phyloP scores from a whole-genome alignment of 1,140 invertebrate species.

The Dreissena rostriformis region DNA sequence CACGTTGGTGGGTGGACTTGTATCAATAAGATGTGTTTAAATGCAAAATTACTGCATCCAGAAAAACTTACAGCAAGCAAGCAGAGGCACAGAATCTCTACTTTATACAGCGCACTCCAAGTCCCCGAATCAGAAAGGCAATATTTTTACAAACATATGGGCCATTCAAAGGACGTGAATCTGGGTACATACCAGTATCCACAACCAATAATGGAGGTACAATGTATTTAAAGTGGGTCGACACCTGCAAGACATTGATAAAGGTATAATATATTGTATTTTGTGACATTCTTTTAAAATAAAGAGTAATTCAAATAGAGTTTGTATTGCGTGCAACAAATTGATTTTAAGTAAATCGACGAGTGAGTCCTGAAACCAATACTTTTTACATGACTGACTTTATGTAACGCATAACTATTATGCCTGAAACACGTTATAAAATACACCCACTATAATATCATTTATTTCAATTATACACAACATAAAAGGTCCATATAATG shows the following conservation, averaged over 20 bases:
- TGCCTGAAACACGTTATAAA: no score
- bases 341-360: no score
- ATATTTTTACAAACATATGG: conserved; percentile 31
- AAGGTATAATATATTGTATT: conserved; percentile 6
- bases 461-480: no score
- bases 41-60: background rate
- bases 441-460: no score
- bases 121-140: conserved; percentile 14
- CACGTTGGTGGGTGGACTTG: background rate
- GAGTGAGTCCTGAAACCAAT: no score
- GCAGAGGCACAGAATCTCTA: conserved; percentile 31
- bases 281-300: no score
- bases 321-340: no score
- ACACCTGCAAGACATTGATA: conserved; percentile 27
- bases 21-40: background rate
- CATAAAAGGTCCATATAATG: no score
- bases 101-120: conserved; percentile 4
- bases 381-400: no score
- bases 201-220: background rate
- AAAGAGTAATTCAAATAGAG: no score
- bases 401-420: no score
- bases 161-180: conserved; percentile 9
- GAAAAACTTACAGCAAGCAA: conserved; percentile 13
- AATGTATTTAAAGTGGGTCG: conserved; percentile 11
- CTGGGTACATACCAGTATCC: conserved; percentile 9